phyloP scores from a whole-genome alignment of 1,140 invertebrate species.

The Palaemon carinicauda region DNA sequence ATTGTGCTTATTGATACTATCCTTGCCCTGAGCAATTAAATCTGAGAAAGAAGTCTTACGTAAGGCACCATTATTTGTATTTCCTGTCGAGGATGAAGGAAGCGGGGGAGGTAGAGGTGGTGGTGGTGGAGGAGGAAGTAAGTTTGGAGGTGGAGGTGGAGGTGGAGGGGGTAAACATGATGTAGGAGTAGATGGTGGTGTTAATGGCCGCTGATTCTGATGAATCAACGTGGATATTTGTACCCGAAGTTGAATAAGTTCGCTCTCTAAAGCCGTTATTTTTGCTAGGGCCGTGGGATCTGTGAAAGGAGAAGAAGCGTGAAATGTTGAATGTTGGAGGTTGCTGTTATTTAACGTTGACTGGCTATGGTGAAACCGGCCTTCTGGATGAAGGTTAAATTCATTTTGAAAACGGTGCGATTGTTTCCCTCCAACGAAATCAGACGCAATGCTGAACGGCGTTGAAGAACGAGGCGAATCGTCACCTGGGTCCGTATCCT shows the following conservation, averaged over 20 bases:
- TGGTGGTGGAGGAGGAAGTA: background rate
- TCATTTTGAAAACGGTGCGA: background rate
- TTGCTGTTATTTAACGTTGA: background rate
- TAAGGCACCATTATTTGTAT: background rate
- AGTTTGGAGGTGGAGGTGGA: constrained; percentile 13
- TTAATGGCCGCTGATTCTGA: constrained; percentile 33
- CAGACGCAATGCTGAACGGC: constrained; percentile 35
- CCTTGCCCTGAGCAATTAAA: constrained; percentile 50
- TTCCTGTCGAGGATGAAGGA: background rate
- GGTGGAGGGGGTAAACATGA: constrained; percentile 22
- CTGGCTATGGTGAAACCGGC: background rate
- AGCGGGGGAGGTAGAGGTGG: background rate
- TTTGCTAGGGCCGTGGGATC: constrained; percentile 35
- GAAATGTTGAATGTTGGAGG: constrained; percentile 21
- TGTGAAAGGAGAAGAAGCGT: constrained; percentile 43
- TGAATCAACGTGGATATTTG: constrained; percentile 45
- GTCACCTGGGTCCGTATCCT: background rate
- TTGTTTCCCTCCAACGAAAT: background rate
- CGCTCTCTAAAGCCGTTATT: constrained; percentile 46
- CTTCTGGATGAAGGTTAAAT: background rate
- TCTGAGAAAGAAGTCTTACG: constrained; percentile 32
- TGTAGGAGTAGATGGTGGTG: constrained; percentile 47
- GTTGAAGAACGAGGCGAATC: constrained; percentile 35
- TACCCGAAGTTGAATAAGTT: constrained; percentile 31
- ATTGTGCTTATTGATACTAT: constrained; percentile 39